Percentiles rank a stretch among this genome's conserved stretches.
phyloP scores from a whole-genome alignment of 2,797 vertebrate species.

The Gallinago solitaria region DNA sequence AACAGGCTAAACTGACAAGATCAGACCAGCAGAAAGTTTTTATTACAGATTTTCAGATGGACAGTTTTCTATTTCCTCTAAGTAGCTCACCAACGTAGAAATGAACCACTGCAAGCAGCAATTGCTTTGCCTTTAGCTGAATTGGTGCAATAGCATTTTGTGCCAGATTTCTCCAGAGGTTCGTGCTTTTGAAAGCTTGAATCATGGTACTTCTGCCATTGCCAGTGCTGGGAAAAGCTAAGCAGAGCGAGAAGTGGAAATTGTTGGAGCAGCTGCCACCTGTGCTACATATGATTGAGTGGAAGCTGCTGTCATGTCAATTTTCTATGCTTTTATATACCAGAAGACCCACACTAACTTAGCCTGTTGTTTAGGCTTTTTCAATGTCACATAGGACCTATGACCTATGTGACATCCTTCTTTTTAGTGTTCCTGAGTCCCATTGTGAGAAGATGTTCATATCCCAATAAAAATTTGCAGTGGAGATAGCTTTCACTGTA shows the following conservation, averaged over 20 bases:
- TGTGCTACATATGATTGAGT: not conserved
- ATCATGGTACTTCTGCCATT: not conserved
- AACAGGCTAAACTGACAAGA: not conserved
- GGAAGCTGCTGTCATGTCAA: not conserved
- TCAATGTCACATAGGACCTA: not conserved
- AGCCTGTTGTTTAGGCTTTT: not conserved
- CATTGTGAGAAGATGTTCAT: not conserved
- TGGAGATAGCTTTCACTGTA: not conserved
- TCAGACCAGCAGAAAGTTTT: not conserved
- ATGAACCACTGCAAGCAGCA: conserved; percentile 1
- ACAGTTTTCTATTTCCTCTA: not conserved
- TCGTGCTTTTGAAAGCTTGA: conserved; percentile 18
- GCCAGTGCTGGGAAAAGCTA: conserved; percentile 26
- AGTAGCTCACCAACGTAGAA: conserved; percentile 15
- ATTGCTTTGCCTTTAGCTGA: conserved; percentile 3
- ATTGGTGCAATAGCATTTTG: not conserved
- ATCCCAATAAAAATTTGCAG: not conserved
- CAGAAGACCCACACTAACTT: not conserved
- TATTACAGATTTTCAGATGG: conserved; percentile 35
- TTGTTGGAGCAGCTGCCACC: conserved; percentile 24
- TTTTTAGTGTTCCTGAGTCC: not conserved
- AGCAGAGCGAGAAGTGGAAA: conserved; percentile 6
- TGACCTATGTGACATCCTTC: too few relatives aligned
- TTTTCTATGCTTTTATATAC: not conserved
- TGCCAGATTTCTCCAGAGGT: conserved; percentile 48